Evolutionary conservation across 2,113 vertebrate genomes (phyloP), one percentile per base, ranked within the genome.

Genomic region (Stercorarius parasiticus): DNA sequence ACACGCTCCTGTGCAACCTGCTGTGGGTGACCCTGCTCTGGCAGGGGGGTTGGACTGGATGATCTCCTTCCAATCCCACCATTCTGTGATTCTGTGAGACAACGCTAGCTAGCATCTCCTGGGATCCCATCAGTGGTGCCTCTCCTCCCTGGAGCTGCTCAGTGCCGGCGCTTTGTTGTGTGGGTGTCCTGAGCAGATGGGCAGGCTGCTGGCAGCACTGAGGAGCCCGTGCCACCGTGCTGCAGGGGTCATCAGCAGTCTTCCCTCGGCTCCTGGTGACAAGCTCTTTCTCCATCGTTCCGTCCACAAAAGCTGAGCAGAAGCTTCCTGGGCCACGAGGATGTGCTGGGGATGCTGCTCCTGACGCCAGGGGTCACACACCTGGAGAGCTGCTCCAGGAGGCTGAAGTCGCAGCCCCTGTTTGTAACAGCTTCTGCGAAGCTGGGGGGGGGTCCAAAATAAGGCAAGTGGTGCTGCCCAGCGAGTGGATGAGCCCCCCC

Each of bases 121-220:
- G 55, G 26, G 82, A 49, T 76, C 61, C 56, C 45, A 15, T 34
- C 7, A 0, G 1, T 14, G 38, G 10, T 55, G 32, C 43, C 45
- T 18, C 43, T 55, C 32, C 29, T 3, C 10, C 61, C 42, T 49
- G 34, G n/a, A 88, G 72, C 53, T 86, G 72, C 58, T 83, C 7
- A 6, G 49, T 47, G 47, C 58, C 0, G 0, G 45, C 1, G 0
- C 42, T 30, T 34, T 58, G 23, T 74, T 78, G 55, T 8, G 0
- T 15, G 11, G 0, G 1, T 58, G 42, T 66, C 42, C 70, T 32
- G 29, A 94, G 80, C 53, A 29, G 67, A 52, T 6, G 22, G 42
- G n/a, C 47, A 21, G 36, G 7, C n/a, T 49, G 69, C 42, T 36
- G 67, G 36, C 67, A 58, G 38, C 8, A 5, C 62, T 15, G 8